Evolutionary conservation across 2,888 invertebrate genomes (phyloP).

Genomic region (Metacarcinus magister): DNA sequence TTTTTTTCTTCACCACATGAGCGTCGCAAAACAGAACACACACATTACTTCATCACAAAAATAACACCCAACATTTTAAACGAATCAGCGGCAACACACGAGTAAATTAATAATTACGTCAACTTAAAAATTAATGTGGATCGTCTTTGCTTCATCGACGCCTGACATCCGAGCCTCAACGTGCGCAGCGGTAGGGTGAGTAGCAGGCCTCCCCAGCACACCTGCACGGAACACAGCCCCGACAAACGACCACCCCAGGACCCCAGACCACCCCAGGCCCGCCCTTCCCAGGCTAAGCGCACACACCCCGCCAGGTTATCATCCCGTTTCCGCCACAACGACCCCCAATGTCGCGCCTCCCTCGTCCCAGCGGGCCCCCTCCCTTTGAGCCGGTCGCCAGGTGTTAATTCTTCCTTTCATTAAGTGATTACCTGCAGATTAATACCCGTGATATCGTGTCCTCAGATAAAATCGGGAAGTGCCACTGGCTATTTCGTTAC

Average conservation of each 20-base stretch:
- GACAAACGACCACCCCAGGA: neutral
- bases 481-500: slow-evolving; percentile 68
- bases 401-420: slow-evolving; percentile 74
- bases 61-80: too few species aligned
- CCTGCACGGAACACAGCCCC: neutral
- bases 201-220: neutral
- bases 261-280: neutral
- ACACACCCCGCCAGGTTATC: neutral
- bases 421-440: slow-evolving; percentile 77
- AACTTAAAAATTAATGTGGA: too few species aligned
- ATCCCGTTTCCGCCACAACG: slow-evolving; percentile 2
- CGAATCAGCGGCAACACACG: too few species aligned
- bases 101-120: too few species aligned
- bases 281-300: neutral
- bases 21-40: too few species aligned
- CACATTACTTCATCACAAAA: too few species aligned
- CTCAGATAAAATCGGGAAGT: slow-evolving; percentile 62
- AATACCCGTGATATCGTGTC: slow-evolving; percentile 49
- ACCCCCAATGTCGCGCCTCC: neutral
- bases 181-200: neutral
- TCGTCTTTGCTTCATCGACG: too few species aligned
- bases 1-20: too few species aligned
- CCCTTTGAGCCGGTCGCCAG: slow-evolving; percentile 51
- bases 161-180: neutral
- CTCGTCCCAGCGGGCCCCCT: neutral